Evolutionary conservation across 1,140 invertebrate genomes (phyloP), one percentile per base, ranked within the genome.

Genomic region (Capitella teleta): DNA sequence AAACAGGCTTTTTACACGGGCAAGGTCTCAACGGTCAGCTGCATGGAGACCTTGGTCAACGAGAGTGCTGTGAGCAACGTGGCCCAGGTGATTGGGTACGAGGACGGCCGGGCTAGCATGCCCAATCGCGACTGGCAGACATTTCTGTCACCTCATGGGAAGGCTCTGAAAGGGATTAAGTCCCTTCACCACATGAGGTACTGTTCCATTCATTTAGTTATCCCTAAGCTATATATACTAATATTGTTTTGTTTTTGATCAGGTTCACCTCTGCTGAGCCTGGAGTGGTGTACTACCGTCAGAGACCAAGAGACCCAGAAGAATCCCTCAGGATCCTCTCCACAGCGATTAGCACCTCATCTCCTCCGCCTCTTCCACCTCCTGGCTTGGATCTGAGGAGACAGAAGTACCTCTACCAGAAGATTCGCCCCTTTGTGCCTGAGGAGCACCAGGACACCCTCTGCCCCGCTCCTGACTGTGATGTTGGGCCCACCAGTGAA

Each of bases 1-100:
- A 63, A 63, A 47, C 45, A 25, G 45, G 28, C 28, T 23, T 47
- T 47, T 28, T 38, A 38, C 37, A 32, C 21, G 18, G 32, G 40
- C 19, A 37, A 16, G 23, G 36, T 49, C 12, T 49, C 34, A 26
- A 38, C 47, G n/a, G 19, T 37, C 23, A 23, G 12, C 14, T 14
- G 38, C 5, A 23, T 48, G 16, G 28, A 34, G 28, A 23, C 6
- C 18, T 32, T 49, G 3, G 34, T 38, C 18, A 37, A 38, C 14
- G 32, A 28, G 34, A 49, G 30, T 24, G 30, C 30, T 5, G n/a
- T 14, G 16, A 30, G 3, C n/a, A 49, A 49, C 25, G n/a, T 23
- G 32, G 47, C 34, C 23, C 47, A 49, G 47, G 21, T 49, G 30
- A 24, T 49, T 21, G 47, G 47, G 3, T 23, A 36, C n/a, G 34